Evolutionary conservation across 2,888 invertebrate species (phyloP).

Genomic region (Nymphalis polychloros): DNA sequence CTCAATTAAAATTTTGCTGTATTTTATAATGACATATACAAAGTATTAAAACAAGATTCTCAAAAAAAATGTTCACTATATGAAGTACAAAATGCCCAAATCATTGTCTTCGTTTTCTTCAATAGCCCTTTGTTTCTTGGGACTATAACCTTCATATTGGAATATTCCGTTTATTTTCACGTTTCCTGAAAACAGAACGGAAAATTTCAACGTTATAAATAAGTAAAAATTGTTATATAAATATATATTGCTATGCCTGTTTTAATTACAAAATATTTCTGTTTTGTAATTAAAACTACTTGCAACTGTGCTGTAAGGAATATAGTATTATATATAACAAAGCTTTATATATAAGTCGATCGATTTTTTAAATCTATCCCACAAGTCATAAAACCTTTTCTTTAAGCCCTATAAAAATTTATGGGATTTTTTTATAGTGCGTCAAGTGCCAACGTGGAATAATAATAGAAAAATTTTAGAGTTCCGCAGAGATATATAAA

Average conservation of each 20-base stretch:
- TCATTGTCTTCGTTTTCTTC: slow-evolving; percentile 22
- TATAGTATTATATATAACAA: not conserved
- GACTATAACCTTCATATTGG: slow-evolving; percentile 10
- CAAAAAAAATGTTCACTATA: too few relatives aligned
- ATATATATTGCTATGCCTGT: too few relatives aligned
- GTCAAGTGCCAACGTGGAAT: slow-evolving; percentile 3
- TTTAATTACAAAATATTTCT: too few relatives aligned
- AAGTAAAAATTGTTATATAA: not conserved
- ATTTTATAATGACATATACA: not conserved
- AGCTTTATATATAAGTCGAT: not conserved
- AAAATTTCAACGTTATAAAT: not conserved
- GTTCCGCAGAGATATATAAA: not conserved
- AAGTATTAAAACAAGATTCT: not conserved
- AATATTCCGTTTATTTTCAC: not conserved
- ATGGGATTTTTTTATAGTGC: slow-evolving; percentile 7
- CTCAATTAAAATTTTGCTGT: too few relatives aligned
- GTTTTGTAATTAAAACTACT: too few relatives aligned
- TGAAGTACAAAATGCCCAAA: slow-evolving; percentile 36
- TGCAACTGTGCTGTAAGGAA: too few relatives aligned
- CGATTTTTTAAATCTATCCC: slow-evolving; percentile 1
- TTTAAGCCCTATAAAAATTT: slow-evolving; percentile 8
- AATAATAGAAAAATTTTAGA: slow-evolving; percentile 1
- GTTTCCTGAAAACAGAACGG: slow-evolving; percentile 4
- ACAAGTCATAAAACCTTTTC: slow-evolving; percentile 3
- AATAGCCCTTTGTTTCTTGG: slow-evolving; percentile 3